Evolutionary conservation across 2,113 vertebrate genomes (phyloP), one percentile per base, ranked within the genome.

Genomic region (Cyprinus carpio): DNA sequence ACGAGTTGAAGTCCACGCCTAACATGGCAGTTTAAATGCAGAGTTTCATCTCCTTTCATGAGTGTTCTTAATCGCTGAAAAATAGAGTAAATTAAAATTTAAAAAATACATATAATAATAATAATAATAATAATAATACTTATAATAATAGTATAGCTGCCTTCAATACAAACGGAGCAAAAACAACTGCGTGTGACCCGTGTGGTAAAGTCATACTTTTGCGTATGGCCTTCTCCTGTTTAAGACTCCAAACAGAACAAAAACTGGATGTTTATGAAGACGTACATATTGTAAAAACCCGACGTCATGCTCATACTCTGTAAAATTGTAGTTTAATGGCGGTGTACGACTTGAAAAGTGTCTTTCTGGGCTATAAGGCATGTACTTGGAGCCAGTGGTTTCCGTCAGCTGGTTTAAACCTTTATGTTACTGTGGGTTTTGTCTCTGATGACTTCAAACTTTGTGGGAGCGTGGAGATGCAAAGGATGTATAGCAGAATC

Each of bases 31-130:
- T 84, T 85, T 88, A 58, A n/a, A 56, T 49, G 78, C 89, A 82
- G 75, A 90, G 90, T 85, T 85, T 87, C 91, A 89, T 90, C 86
- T 89, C 81, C 88, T 79, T 84, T 85, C 85, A 91, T 79, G 83
- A 88, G 85, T 90, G 60, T 90, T 86, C 89, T 85, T 43, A 60
- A 84, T 76, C 80, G 16, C 79, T 34, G 85, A 84, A 75, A 85
- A 88, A 88, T 58, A 12, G 79, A 69, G n/a, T 54, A 8, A 18
- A 37, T 43, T 25, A 84, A 27, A 86, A 89, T 90, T 90, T 85
- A 4, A 67, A 10, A 16, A 86, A 67, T 64, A 80, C 74, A 83
- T 77, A 56, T 54, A 13, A 20, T 12, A 80, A 83, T 89, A 56
- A 85, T 76, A 46, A 54, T 69, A 0, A 81, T 12, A 12, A 20